phyloP scores from a whole-genome alignment of 1,140 invertebrate species.

The Phymastichus coffea region DNA sequence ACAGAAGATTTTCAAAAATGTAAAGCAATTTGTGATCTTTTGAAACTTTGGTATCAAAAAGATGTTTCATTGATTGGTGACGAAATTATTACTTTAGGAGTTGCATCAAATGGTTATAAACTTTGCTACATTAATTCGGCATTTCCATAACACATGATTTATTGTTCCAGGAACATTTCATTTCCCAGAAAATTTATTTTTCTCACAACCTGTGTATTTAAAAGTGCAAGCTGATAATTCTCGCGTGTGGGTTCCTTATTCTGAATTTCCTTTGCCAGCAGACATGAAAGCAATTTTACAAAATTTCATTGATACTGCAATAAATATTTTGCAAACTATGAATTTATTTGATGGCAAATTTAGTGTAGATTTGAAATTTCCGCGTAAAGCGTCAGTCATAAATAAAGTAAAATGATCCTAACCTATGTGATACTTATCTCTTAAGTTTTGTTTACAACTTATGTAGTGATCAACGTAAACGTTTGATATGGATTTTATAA shows the following conservation, averaged over 20 bases:
- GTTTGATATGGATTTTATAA: constrained; percentile 14
- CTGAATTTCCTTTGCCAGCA: constrained; percentile 32
- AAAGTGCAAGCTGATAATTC: constrained; percentile 25
- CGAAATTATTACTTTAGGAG: constrained; percentile 37
- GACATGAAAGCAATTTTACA: constrained; percentile 19
- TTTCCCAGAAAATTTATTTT: constrained; percentile 32
- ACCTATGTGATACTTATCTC: too few relatives aligned
- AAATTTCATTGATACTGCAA: constrained; percentile 28
- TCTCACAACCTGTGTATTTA: constrained; percentile 36
- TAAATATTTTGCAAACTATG: constrained; percentile 6
- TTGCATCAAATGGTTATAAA: constrained; percentile 32
- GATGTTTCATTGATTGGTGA: constrained; percentile 21
- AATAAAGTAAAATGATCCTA: too few relatives aligned
- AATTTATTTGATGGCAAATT: background rate
- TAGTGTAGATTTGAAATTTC: too few relatives aligned
- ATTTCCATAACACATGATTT: background rate
- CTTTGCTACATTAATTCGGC: background rate
- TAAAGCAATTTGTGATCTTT: constrained; percentile 36
- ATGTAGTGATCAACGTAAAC: too few relatives aligned
- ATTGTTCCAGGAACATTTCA: constrained; percentile 30
- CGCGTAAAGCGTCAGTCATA: too few relatives aligned
- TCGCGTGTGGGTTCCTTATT: constrained; percentile 32
- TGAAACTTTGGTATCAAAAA: constrained; percentile 34
- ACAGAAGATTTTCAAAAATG: constrained; percentile 34
- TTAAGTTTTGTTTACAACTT: too few relatives aligned